Conservation (phyloP, 2,113 vertebrate species). For the Siphamia tubifer region DNA sequence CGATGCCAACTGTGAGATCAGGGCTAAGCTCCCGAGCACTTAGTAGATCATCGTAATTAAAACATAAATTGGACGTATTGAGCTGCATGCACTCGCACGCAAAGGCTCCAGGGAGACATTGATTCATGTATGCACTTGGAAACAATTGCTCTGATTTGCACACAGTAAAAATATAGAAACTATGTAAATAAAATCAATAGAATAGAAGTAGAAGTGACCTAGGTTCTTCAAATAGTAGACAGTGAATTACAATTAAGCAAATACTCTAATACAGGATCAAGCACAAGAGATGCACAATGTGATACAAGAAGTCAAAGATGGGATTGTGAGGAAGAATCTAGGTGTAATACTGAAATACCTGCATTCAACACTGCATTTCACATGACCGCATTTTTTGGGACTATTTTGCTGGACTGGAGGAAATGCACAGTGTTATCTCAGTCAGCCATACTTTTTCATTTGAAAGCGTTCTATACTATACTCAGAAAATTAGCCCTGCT, state of each 20-base stretch:
- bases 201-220: slow-evolving; percentile 43
- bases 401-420: neutral
- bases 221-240: slow-evolving; percentile 39
- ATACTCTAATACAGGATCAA: slow-evolving; percentile 4
- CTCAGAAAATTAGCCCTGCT: slow-evolving; percentile 27
- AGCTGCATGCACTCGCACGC: slow-evolving; percentile 38
- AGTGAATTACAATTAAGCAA: slow-evolving; percentile 44
- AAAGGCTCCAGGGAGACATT: slow-evolving; percentile 40
- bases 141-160: slow-evolving; percentile 72
- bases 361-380: slow-evolving; percentile 3
- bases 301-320: neutral
- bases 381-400: neutral
- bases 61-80: slow-evolving; percentile 75
- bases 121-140: slow-evolving; percentile 68
- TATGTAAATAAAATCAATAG: slow-evolving; percentile 71
- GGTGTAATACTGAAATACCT: neutral
- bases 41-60: slow-evolving; percentile 77
- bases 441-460: slow-evolving; percentile 38
- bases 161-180: slow-evolving; percentile 59
- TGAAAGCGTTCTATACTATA: slow-evolving; percentile 38
- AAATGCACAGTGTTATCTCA: slow-evolving; percentile 11
- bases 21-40: slow-evolving; percentile 26
- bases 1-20: slow-evolving; percentile 26
- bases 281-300: slow-evolving; percentile 1
- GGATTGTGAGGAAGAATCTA: neutral